Conservation (phyloP, 2,888 invertebrate species). For the Tetrapedia diversipes region DNA sequence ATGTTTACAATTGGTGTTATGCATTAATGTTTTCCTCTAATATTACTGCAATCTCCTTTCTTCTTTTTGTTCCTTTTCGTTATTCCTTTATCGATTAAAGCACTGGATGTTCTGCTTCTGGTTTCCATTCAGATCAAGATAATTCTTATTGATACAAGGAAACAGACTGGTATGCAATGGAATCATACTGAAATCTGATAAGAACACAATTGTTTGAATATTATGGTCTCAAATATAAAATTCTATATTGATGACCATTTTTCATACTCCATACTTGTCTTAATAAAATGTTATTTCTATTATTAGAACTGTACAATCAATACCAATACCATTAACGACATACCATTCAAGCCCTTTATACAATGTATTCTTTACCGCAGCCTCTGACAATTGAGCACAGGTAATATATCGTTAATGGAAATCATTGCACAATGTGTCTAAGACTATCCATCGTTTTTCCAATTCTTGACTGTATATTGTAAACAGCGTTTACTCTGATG, state of each 20-base stretch:
- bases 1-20: slow-evolving; percentile 65
- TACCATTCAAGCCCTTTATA: slow-evolving; percentile 46
- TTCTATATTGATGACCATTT: slow-evolving; percentile 25
- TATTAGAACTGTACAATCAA: slow-evolving; percentile 65
- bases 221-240: slow-evolving; percentile 60
- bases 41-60: slow-evolving; percentile 52
- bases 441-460: slow-evolving; percentile 32
- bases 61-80: slow-evolving; percentile 8
- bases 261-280: slow-evolving; percentile 15
- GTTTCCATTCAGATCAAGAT: slow-evolving; percentile 16
- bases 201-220: slow-evolving; percentile 49
- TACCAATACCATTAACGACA: slow-evolving; percentile 54
- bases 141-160: slow-evolving; percentile 29
- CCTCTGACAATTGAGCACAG: slow-evolving; percentile 65
- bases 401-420: slow-evolving; percentile 61
- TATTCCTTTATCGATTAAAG: slow-evolving; percentile 3
- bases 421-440: slow-evolving; percentile 65
- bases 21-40: slow-evolving; percentile 50
- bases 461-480: slow-evolving; percentile 49
- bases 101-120: background rate
- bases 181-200: slow-evolving; percentile 47
- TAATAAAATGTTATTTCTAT: slow-evolving; percentile 55
- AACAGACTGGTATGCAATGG: slow-evolving; percentile 36
- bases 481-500: slow-evolving; percentile 48
- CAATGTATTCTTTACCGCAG: slow-evolving; percentile 53